A percentile compares a stretch with the other conserved stretches of the same genome.
Conservation (phyloP, 2,113 vertebrate species). For the Indicator indicator region DNA sequence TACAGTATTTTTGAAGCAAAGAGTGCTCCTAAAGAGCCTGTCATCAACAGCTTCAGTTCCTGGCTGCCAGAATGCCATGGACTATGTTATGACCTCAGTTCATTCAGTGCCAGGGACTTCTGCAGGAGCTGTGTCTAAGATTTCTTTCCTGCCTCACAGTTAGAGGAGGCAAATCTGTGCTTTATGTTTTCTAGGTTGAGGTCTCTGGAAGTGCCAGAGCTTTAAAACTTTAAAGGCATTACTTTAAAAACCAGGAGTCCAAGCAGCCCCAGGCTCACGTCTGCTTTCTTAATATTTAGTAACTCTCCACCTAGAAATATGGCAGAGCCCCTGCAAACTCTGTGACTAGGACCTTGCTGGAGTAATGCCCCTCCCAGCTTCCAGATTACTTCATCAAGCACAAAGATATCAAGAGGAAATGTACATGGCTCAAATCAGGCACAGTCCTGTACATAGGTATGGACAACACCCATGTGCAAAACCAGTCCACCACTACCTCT, state of each 20-base stretch:
- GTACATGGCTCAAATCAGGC: neutral
- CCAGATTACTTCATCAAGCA: neutral
- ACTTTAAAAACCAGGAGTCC: neutral
- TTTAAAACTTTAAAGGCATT: neutral
- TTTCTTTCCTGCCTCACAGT: neutral
- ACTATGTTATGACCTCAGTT: neutral
- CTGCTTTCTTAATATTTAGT: neutral
- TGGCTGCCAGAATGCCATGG: neutral
- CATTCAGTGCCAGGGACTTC: neutral
- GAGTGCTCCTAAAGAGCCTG: neutral
- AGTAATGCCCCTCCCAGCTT: neutral
- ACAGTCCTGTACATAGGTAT: neutral
- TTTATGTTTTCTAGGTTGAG: neutral
- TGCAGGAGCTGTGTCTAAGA: neutral
- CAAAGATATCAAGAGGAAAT: neutral
- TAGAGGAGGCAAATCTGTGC: neutral
- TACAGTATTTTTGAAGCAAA: neutral
- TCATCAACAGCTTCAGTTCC: neutral
- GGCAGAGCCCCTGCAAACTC: neutral
- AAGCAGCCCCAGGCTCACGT: neutral
- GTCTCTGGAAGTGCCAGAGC: neutral
- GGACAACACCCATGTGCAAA: neutral
- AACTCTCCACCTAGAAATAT: neutral
- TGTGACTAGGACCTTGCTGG: neutral
- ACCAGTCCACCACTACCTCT: neutral